Evolutionary conservation across 2,113 vertebrate genomes (phyloP), one percentile per base, ranked within the genome.

Genomic region (Miniopterus natalensis): DNA sequence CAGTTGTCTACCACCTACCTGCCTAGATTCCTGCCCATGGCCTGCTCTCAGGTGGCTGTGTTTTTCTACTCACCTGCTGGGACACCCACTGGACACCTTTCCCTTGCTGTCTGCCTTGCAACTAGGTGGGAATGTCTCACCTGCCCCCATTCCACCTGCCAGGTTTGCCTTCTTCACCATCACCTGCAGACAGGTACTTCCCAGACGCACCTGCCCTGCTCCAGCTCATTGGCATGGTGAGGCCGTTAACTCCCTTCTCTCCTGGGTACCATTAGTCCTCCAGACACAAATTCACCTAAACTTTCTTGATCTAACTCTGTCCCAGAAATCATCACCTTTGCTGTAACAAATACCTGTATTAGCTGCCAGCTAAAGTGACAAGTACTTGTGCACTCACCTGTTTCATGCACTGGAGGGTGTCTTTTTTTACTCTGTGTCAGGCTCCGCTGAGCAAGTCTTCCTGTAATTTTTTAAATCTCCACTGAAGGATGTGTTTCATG

Each of bases 351-450:
- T 3, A n/a, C 27, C 57, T 20, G 1, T 18, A 3, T 53, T 9
- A 84, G 31, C 61, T 7, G 11, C 88, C 15, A 1, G 27, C 25
- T 36, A 6, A 53, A 65, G 51, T 80, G 79, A 27, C 14, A 27
- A 3, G 7, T 2, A 31, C 55, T 75, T 29, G 8, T 17, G 7
- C 2, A 0, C 15, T 49, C 12, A 6, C 7, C 9, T 42, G 8
- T 47, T 59, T 83, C 18, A 25, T 61, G 78, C 47, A 13, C 15
- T 12, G 45, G 40, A 9, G 0, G 13, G 2, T 49, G 21, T 15
- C 57, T 29, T 77, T 14, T n/a, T 85, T 84, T 3, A 20, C 75
- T 49, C 20, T 66, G 47, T 84, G 8, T 78, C 66, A 84, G 36
- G 15, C 70, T 90, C n/a, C n/a, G 51, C n/a, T 12, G 70, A 83